Evolutionary conservation across 2,888 invertebrate genomes (phyloP), one percentile per base, ranked within the genome.

Genomic region (Zhuqinia jingwanae): DNA sequence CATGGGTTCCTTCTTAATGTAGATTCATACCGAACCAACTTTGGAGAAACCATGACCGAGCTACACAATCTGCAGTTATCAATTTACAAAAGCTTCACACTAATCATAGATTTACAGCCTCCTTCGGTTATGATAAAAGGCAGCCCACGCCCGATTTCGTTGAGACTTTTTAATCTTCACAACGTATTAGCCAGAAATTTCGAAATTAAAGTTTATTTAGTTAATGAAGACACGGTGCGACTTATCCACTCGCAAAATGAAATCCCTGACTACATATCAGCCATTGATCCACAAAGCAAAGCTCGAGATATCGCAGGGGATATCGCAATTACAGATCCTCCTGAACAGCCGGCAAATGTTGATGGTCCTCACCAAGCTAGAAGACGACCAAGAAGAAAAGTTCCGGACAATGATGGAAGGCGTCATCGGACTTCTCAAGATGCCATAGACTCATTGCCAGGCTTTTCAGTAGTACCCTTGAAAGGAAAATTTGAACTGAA

Each of bases 131-230:
- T 65, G 5, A 65, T 65, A 36, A 36, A 42, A 65, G 42, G 20
- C 17, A 65, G 17, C 10, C 65, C 13, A 1, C 65, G 65, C 0
- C 42, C n/a, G 0, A 47, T 78, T 22, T 45, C 60, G 1, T 17
- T 78, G 10, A 42, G 22, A 45, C n/a, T 78, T 22, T 56, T 78
- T 25, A 78, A 78, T 13, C 42, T 77, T 22, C 22, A 58, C 58
- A 77, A 58, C 22, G 17, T 58, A 60, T 60, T 27, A 17, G 13
- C 60, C n/a, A 17, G 15, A n/a, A 25, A 17, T 42, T 20, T 60
- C 15, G n/a, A 17, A 17, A 6, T 78, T 15, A 58, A 25, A 13
- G 63, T 60, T 0, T 45, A 63, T 10, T 47, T 78, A 11, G 30
- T 78, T n/a, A 78, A 78, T 47, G 77, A 78, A 60, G 6, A 42